A percentile compares a stretch with the other conserved stretches of the same genome.
These are phyloP conservation scores for Laspeyria flexula DNA, from an alignment of 2,888 invertebrate species.

Conservation along the genomic window DNA sequence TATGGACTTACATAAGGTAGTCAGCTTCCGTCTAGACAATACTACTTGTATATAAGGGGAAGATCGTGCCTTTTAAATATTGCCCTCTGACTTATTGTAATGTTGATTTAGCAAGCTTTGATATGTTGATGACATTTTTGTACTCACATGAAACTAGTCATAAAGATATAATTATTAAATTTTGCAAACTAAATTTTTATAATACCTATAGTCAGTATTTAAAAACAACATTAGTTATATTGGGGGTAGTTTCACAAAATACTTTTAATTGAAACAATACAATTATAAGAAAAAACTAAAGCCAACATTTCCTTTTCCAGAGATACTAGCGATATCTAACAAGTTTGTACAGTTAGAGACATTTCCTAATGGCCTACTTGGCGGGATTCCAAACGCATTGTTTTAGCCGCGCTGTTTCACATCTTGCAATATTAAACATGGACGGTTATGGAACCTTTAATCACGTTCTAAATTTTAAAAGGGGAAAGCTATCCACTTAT, in stretches of 20 bases:
- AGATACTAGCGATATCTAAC: slow-evolving; percentile 17
- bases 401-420: slow-evolving; percentile 16
- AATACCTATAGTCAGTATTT: too few relatives aligned
- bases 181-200: too few relatives aligned
- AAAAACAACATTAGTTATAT: too few relatives aligned
- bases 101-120: not conserved
- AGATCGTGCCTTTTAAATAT: slow-evolving; percentile 11
- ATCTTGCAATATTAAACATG: slow-evolving; percentile 4
- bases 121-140: not conserved
- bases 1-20: slow-evolving; percentile 6
- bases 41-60: slow-evolving; percentile 10
- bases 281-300: not conserved
- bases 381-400: slow-evolving; percentile 33
- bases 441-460: not conserved
- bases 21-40: slow-evolving; percentile 31
- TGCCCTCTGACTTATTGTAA: slow-evolving; percentile 6
- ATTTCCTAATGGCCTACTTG: slow-evolving; percentile 39
- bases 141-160: too few relatives aligned
- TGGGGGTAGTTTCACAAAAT: too few relatives aligned
- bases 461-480: slow-evolving; percentile 4
- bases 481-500: slow-evolving; percentile 18
- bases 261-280: too few relatives aligned
- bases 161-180: too few relatives aligned
- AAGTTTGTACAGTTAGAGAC: slow-evolving; percentile 9
- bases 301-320: slow-evolving; percentile 6